A percentile compares a stretch with the other conserved stretches of the same genome.
Evolutionary conservation across 2,888 invertebrate genomes (phyloP).

Genomic region (Andrena fulva): DNA sequence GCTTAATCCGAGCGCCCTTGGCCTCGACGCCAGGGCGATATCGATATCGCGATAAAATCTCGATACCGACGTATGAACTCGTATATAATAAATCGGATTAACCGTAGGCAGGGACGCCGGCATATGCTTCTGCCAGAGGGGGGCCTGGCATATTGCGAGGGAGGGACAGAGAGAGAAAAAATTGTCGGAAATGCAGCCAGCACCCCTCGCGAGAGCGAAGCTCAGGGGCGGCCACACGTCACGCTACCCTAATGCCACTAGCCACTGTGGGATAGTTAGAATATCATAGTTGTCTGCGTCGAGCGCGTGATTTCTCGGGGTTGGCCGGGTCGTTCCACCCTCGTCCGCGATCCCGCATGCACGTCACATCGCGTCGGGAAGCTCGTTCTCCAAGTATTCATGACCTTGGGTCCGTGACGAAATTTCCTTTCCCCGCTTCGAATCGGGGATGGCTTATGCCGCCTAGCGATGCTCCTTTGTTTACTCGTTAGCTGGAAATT

Average conservation of each 20-base stretch:
- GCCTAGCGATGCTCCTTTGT: constrained; percentile 6
- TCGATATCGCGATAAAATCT: constrained; percentile 84
- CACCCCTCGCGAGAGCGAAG: constrained; percentile 72
- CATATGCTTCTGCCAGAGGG: constrained; percentile 78
- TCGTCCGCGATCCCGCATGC: constrained; percentile 54
- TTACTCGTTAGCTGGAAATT: constrained; percentile 38
- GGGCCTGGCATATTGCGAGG: constrained; percentile 75
- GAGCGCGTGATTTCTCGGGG: constrained; percentile 60
- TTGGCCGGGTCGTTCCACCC: constrained; percentile 63
- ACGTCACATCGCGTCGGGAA: constrained; percentile 27
- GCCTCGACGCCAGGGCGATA: constrained; percentile 66
- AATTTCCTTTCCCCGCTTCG: constrained; percentile 55
- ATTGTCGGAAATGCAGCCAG: constrained; percentile 39
- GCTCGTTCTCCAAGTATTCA: constrained; percentile 62
- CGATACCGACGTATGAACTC: constrained; percentile 73
- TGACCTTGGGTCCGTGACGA: constrained; percentile 63
- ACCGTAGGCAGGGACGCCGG: constrained; percentile 75
- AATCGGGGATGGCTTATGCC: constrained; percentile 24
- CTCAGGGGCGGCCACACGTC: constrained; percentile 73
- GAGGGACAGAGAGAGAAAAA: constrained; percentile 49
- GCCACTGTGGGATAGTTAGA: constrained; percentile 81
- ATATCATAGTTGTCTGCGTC: constrained; percentile 74
- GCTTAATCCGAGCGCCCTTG: constrained; percentile 71
- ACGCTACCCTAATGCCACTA: constrained; percentile 72
- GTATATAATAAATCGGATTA: constrained; percentile 84